phyloP scores from a whole-genome alignment of 2,797 vertebrate genomes.

The Iguana delicatissima region DNA sequence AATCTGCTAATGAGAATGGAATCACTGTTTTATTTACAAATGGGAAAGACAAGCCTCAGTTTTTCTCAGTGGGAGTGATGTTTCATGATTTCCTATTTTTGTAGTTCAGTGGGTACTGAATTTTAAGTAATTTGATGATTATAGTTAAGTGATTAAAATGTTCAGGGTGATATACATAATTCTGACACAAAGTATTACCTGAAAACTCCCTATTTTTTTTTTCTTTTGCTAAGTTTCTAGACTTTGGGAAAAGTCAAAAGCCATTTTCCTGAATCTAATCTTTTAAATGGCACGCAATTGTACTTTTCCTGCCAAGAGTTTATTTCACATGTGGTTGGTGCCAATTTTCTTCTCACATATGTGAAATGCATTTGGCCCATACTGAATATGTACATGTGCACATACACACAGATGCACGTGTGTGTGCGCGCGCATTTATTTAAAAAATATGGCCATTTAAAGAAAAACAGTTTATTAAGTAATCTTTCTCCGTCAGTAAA shows the following conservation, averaged over 20 bases:
- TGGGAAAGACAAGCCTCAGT: constrained; percentile 25
- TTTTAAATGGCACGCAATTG: constrained; percentile 71
- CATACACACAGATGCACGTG: too few species aligned
- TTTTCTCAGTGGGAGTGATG: constrained; percentile 37
- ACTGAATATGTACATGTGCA: constrained; percentile 57
- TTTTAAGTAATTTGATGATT: not conserved
- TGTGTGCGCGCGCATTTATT: not conserved
- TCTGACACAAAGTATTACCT: constrained; percentile 50
- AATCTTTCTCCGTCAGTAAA: constrained; percentile 65
- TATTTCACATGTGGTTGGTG: constrained; percentile 68
- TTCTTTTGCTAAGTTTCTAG: constrained; percentile 58
- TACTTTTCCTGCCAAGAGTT: constrained; percentile 70
- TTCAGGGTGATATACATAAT: constrained; percentile 35
- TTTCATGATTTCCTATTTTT: constrained; percentile 47
- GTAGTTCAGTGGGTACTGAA: constrained; percentile 14
- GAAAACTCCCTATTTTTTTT: constrained; percentile 50
- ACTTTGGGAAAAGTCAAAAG: constrained; percentile 63
- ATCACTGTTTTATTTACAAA: constrained; percentile 47
- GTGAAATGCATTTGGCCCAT: constrained; percentile 72
- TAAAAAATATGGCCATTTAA: constrained; percentile 50
- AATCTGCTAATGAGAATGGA: constrained; percentile 28
- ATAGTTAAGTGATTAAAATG: not conserved
- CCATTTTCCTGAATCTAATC: constrained; percentile 71
- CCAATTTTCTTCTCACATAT: constrained; percentile 75
- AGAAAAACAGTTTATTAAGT: constrained; percentile 53